phyloP scores from a whole-genome alignment of 2,797 vertebrate genomes.

The Argya squamiceps region DNA sequence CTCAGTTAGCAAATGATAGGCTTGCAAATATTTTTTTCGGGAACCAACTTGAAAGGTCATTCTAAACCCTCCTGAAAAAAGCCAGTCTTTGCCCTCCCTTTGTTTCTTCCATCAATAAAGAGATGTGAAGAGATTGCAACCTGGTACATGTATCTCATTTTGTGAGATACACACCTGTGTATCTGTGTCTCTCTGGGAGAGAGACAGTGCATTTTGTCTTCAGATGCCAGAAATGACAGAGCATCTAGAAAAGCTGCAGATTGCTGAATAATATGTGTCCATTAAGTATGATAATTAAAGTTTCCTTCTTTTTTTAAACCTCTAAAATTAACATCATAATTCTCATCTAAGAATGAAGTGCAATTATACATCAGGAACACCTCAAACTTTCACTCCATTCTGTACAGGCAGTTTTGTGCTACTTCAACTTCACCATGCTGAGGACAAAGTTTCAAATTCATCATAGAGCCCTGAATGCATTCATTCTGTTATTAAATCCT shows the following conservation, averaged over 20 bases:
- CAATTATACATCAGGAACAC: slow-evolving; percentile 20
- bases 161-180: not conserved
- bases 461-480: not conserved
- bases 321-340: slow-evolving; percentile 54
- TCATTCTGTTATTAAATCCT: not conserved
- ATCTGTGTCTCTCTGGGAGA: not conserved
- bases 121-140: not conserved
- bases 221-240: slow-evolving; percentile 5
- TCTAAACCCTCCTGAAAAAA: not conserved
- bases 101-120: not conserved
- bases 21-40: not conserved
- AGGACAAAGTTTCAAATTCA: slow-evolving; percentile 8
- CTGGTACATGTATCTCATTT: not conserved
- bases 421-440: not conserved
- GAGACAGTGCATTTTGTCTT: not conserved
- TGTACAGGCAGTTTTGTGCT: not conserved
- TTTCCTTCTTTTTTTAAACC: slow-evolving; percentile 36
- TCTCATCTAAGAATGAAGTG: slow-evolving; percentile 32
- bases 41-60: not conserved
- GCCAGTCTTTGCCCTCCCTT: not conserved
- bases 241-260: slow-evolving; percentile 12
- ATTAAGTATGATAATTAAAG: slow-evolving; percentile 40
- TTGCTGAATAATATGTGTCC: not conserved
- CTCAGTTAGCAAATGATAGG: slow-evolving; percentile 20
- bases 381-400: not conserved